Evolutionary conservation across 1,140 invertebrate species (phyloP).

Genomic region (Vanessa tameamea): DNA sequence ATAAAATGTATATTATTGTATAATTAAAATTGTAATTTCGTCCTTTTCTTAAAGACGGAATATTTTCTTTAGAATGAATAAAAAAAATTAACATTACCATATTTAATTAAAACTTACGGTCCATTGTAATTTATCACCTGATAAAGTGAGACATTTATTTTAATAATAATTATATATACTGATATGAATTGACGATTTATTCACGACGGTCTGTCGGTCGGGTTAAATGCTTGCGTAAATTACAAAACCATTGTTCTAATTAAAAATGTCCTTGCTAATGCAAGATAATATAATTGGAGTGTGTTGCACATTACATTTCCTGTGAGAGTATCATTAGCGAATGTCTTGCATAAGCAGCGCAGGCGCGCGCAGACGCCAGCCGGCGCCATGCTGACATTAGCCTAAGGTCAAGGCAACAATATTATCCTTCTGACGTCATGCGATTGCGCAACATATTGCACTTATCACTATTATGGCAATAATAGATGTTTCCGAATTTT

Average conservation of each 20-base stretch:
- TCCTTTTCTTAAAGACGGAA: no score
- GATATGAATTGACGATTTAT: background rate
- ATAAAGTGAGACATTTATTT: background rate
- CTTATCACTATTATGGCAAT: slow-evolving; percentile 20
- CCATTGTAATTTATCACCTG: no score
- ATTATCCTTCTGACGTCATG: slow-evolving; percentile 55
- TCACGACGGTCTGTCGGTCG: background rate
- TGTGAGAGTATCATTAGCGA: slow-evolving; percentile 44
- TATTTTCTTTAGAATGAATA: no score
- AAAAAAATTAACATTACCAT: no score
- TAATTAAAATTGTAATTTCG: no score
- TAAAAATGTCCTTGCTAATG: slow-evolving; percentile 8
- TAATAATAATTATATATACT: background rate
- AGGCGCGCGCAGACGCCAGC: slow-evolving; percentile 44
- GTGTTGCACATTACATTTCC: slow-evolving; percentile 44
- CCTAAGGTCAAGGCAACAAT: slow-evolving; percentile 59
- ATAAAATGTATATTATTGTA: no score
- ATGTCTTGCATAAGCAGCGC: slow-evolving; percentile 46
- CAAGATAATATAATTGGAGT: background rate
- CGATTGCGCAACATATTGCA: slow-evolving; percentile 32
- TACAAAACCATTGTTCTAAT: background rate
- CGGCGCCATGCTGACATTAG: slow-evolving; percentile 51
- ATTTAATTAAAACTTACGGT: no score
- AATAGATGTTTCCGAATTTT: slow-evolving; percentile 9
- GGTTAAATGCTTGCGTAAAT: background rate